Percentiles rank a stretch among this genome's conserved stretches.
Evolutionary conservation across 2,888 invertebrate genomes (phyloP).

Genomic region (Exephanes ischioxanthus): DNA sequence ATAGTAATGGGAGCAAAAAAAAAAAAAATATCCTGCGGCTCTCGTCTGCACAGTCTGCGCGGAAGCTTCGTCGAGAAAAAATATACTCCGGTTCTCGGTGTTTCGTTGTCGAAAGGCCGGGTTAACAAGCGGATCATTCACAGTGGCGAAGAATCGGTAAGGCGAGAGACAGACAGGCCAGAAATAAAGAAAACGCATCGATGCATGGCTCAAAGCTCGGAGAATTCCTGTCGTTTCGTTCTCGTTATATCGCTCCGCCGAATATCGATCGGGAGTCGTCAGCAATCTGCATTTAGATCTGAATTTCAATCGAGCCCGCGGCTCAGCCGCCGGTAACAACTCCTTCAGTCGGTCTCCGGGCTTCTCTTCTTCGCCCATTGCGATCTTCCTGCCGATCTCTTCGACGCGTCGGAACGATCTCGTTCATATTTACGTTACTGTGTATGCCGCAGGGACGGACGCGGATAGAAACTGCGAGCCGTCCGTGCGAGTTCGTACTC

Average conservation of each 20-base stretch:
- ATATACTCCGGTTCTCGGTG: neutral
- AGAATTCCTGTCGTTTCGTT: neutral
- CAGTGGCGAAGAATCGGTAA: neutral
- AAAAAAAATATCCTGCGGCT: neutral
- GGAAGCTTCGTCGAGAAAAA: neutral
- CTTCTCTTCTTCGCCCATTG: conserved; percentile 17
- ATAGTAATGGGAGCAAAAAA: neutral
- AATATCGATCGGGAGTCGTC: conserved; percentile 58
- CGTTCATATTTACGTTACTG: conserved; percentile 67
- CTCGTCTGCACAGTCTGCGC: neutral
- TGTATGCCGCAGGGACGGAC: conserved; percentile 18
- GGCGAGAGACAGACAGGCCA: neutral
- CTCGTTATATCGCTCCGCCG: neutral
- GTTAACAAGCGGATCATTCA: neutral
- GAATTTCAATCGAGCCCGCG: conserved; percentile 67
- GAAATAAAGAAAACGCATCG: conserved; percentile 1
- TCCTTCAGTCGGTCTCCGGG: conserved; percentile 22
- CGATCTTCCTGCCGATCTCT: conserved; percentile 54
- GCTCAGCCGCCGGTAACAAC: conserved; percentile 43
- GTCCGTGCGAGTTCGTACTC: conserved; percentile 4
- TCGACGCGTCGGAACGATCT: conserved; percentile 46
- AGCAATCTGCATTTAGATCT: conserved; percentile 71
- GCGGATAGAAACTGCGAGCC: neutral
- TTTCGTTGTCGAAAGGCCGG: neutral
- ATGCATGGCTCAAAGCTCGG: neutral